Conservation (phyloP, 2,113 vertebrate genomes). For the Haemorhous mexicanus region DNA sequence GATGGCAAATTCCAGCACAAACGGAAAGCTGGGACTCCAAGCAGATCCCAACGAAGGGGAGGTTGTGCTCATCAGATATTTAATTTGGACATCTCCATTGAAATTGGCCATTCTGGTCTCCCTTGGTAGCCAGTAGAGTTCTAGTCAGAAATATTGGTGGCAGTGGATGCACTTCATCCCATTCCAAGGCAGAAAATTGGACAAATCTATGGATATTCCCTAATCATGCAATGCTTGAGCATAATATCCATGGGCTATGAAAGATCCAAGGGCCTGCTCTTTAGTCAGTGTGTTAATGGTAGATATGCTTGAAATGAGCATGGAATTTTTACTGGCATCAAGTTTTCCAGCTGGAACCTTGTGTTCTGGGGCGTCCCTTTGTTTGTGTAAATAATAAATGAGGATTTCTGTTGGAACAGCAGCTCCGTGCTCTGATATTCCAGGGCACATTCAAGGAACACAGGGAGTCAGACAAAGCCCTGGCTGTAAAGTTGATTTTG, state of each 20-base stretch:
- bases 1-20: neutral
- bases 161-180: neutral
- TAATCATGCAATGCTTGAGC: rapidly evolving
- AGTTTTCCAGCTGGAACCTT: neutral
- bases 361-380: neutral
- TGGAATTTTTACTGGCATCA: neutral
- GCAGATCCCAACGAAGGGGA: neutral
- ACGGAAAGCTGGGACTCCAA: neutral
- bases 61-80: neutral
- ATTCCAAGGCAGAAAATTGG: neutral
- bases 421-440: neutral
- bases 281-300: rapidly evolving
- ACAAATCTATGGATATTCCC: neutral
- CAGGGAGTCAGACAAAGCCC: neutral
- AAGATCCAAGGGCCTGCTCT: neutral
- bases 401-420: neutral
- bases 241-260: neutral
- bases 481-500: neutral
- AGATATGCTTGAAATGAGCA: neutral
- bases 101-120: neutral
- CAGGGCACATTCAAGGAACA: neutral
- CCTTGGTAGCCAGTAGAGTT: neutral
- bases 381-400: neutral
- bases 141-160: neutral
- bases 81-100: neutral